phyloP scores from a whole-genome alignment of 2,113 vertebrate genomes.

The Sprattus sprattus region DNA sequence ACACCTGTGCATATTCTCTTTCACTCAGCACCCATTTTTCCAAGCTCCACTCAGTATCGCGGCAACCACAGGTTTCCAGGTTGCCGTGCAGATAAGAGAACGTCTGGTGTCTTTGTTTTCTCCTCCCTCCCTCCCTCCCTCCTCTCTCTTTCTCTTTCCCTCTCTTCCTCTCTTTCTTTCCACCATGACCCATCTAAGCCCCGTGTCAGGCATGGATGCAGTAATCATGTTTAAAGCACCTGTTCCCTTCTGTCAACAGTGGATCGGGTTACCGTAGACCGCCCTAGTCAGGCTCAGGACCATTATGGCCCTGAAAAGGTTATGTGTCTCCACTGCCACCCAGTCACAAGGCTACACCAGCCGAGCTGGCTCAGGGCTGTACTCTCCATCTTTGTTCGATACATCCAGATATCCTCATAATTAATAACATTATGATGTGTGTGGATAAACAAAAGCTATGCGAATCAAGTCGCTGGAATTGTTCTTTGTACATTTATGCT shows the following conservation, averaged over 20 bases:
- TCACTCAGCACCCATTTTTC: conserved; percentile 44
- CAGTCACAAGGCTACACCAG: conserved; percentile 32
- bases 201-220: conserved; percentile 39
- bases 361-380: no score
- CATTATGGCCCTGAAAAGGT: conserved; percentile 50
- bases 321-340: conserved; percentile 55
- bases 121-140: neutral
- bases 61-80: conserved; percentile 55
- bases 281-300: conserved; percentile 21
- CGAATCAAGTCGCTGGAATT: neutral
- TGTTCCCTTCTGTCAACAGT: conserved; percentile 63
- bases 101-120: conserved; percentile 40
- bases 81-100: conserved; percentile 59
- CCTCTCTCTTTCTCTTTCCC: neutral
- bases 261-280: conserved; percentile 55
- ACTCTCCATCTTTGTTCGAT: neutral
- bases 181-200: conserved; percentile 31
- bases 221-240: conserved; percentile 68
- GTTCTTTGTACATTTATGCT: neutral
- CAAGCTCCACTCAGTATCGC: conserved; percentile 48
- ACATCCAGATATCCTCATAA: neutral
- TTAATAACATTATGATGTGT: neutral
- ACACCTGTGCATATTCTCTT: conserved; percentile 43
- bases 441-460: neutral
- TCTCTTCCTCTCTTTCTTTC: neutral